phyloP scores from a whole-genome alignment of 2,113 vertebrate genomes.

The Oxyruncus cristatus region DNA sequence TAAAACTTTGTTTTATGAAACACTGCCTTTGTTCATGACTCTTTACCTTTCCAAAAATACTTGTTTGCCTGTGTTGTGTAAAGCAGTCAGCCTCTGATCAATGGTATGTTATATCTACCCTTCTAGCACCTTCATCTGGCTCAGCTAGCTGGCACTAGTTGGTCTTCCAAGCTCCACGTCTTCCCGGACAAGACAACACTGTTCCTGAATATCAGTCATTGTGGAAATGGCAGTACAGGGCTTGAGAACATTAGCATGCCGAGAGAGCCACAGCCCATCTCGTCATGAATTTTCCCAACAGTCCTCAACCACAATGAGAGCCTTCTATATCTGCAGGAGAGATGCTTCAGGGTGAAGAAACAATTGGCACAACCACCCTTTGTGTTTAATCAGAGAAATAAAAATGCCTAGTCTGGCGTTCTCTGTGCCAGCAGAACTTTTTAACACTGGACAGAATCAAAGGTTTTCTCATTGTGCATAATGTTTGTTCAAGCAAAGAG shows the following conservation, averaged over 20 bases:
- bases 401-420: background rate
- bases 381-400: background rate
- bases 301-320: background rate
- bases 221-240: background rate
- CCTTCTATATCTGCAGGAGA: background rate
- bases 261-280: background rate
- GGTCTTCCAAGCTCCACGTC: background rate
- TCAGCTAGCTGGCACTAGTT: background rate
- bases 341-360: background rate
- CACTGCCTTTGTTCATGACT: background rate
- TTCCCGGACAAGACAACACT: background rate
- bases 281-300: background rate
- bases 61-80: background rate
- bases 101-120: background rate
- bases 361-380: background rate
- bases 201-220: background rate
- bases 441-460: background rate
- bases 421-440: background rate
- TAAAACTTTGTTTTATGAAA: background rate
- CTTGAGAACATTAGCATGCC: background rate
- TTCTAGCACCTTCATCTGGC: background rate
- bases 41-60: background rate
- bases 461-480: background rate
- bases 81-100: background rate
- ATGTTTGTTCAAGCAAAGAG: background rate